Evolutionary conservation across 2,113 vertebrate genomes (phyloP), one percentile per base, ranked within the genome.

Genomic region (Passerina amoena): DNA sequence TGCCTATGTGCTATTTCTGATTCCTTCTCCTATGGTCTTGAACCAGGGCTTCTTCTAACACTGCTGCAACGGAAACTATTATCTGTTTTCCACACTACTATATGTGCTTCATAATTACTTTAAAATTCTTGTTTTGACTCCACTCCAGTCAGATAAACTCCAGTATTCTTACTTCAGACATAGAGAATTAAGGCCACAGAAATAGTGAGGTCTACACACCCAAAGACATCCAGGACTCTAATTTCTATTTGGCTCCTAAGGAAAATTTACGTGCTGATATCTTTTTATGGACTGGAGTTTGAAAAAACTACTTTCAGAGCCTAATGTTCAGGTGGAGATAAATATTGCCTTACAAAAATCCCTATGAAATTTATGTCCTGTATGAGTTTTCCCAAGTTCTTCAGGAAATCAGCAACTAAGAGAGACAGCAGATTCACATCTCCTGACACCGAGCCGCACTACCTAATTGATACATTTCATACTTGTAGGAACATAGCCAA

Each of bases 391-490:
- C 64, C 48, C 48, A 48, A 90, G 76, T 88, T 81, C 42, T 80
- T 66, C 63, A 61, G 82, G 71, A 94, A 81, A 8, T 65, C 33
- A 80, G 75, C 40, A 51, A 13, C 59, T 61, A 70, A 60, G 82
- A 60, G 82, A 87, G 63, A 53, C 64, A 86, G 35, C 68, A 80
- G 82, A 54, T 77, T 70, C 72, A 42, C 42, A 23, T 93, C 84
- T 96, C 50, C 68, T 40, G 64, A 92, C 44, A 19, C 72, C 0
- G 8, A 90, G 60, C 68, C 0, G 0, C 17, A 0, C 68, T n/a
- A 47, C 95, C 65, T 92, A 90, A 84, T 78, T 71, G 83, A 92
- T 63, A 31, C 69, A n/a, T 75, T 86, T 91, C 83, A 48, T 91
- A 88, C 80, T 84, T 40, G 61, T 12, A 64, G 93, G 79, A 90